Evolutionary conservation across 2,888 invertebrate genomes (phyloP).

Genomic region (Tromatobia lineatoria): DNA sequence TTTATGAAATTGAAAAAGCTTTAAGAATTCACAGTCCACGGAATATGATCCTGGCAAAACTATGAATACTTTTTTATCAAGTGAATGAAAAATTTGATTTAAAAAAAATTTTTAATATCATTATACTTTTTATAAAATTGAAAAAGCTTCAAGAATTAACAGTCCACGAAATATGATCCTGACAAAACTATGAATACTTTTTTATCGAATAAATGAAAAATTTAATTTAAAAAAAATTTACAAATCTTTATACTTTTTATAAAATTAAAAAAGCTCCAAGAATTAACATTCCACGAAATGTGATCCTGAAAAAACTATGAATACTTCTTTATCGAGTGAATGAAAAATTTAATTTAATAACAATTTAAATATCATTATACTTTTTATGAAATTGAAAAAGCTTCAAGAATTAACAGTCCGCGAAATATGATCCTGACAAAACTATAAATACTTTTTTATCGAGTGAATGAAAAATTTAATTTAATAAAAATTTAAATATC

Average conservation of each 20-base stretch:
- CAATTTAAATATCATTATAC: too few species aligned
- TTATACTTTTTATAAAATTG: too few species aligned
- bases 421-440: neutral
- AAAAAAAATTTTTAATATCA: too few species aligned
- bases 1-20: neutral
- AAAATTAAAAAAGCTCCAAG: neutral
- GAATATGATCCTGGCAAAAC: neutral
- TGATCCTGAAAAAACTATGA: neutral
- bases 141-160: neutral
- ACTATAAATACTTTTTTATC: neutral
- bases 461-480: neutral
- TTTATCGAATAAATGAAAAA: neutral
- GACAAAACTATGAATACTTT: neutral
- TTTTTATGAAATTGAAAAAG: neutral
- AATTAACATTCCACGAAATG: neutral
- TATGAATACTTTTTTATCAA: neutral
- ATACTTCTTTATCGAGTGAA: neutral
- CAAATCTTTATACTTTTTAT: too few species aligned
- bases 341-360: neutral
- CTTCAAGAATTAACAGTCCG: too few species aligned
- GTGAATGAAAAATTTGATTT: neutral
- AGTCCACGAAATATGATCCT: neutral
- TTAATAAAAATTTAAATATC: too few species aligned
- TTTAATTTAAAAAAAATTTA: too few species aligned
- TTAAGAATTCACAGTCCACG: neutral